Evolutionary conservation across 2,113 vertebrate species (phyloP).

Genomic region (Camarhynchus parvulus): DNA sequence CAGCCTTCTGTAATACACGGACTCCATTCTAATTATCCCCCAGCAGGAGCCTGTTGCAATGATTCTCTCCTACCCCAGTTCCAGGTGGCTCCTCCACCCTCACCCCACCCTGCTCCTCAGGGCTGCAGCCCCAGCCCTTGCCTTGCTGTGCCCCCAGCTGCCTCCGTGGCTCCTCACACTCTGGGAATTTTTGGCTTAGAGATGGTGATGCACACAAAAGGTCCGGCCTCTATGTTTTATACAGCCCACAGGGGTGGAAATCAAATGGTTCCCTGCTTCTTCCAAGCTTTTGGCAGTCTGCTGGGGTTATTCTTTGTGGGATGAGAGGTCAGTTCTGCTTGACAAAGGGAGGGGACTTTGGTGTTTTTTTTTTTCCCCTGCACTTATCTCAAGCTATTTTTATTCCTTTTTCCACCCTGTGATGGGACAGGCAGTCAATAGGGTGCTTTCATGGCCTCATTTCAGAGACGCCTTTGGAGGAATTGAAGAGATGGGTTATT

Average conservation of each 20-base stretch:
- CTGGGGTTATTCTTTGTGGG: neutral
- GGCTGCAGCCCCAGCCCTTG: accelerated
- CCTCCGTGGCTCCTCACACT: accelerated
- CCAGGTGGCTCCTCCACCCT: neutral
- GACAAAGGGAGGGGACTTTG: constrained; percentile 20
- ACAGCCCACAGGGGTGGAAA: neutral
- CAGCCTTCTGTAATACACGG: neutral
- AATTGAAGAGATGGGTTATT: constrained; percentile 26
- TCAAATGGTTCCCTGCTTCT: constrained; percentile 4
- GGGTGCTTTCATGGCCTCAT: constrained; percentile 24
- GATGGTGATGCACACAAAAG: neutral
- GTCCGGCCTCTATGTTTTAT: neutral
- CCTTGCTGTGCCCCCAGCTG: accelerated
- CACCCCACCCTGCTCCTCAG: neutral
- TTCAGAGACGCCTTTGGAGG: constrained; percentile 6
- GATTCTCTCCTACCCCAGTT: neutral
- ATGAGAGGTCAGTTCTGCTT: constrained; percentile 24
- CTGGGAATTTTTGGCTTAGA: neutral
- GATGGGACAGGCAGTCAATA: constrained; percentile 18
- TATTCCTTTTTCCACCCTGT: neutral
- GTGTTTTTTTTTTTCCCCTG: neutral
- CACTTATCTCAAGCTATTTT: neutral
- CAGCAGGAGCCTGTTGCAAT: neutral
- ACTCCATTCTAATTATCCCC: neutral
- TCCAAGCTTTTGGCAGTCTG: neutral